Evolutionary conservation across 2,113 vertebrate genomes (phyloP), one percentile per base, ranked within the genome.

Genomic region (Semicossyphus pulcher): DNA sequence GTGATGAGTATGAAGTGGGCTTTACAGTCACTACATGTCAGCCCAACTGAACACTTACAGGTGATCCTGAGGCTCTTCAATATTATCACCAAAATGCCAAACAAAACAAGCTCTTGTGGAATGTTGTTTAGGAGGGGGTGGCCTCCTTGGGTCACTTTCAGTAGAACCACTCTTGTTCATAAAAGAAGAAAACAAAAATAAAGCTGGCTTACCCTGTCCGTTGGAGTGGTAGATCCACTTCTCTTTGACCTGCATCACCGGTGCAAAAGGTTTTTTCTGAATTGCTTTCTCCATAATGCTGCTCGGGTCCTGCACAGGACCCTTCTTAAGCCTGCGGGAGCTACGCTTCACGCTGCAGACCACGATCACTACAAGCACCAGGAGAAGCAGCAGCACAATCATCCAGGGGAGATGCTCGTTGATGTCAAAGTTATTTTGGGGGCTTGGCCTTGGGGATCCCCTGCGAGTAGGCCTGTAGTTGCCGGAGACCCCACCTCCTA

Each of bases 321-420:
- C 97, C 71, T 99, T 99, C 88, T 98, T 97, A 61, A 99, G 93
- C 62, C 95, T 95, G 42, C 93, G 92, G 2, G 97, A 97, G 91
- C 98, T 99, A 63, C 96, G 95, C 64, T 97, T 95, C 72, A 99
- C 88, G 0, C 98, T 99, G 86, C 97, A 99, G 41, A 96, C 95
- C 23, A 99, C 98, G 0, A 98, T 97, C 63, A 97, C 94, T 78
- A 99, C 96, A 29, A 99, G 93, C 49, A 96, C 95, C 82, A 98
- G 92, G 81, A 99, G 91, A 31, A 99, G 92, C 84, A 99, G 95
- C 48, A 99, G 94, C 37, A 99, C 97, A 0, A 98, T 97, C 97
- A 99, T 99, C 98, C 98, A 99, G 0, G 98, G 97, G 60, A 99
- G 90, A 83, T 99, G 98, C 85, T 99, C 98, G 0, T 99, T 99